Conservation (phyloP, 2,113 vertebrate species). For the Heterotis niloticus region DNA sequence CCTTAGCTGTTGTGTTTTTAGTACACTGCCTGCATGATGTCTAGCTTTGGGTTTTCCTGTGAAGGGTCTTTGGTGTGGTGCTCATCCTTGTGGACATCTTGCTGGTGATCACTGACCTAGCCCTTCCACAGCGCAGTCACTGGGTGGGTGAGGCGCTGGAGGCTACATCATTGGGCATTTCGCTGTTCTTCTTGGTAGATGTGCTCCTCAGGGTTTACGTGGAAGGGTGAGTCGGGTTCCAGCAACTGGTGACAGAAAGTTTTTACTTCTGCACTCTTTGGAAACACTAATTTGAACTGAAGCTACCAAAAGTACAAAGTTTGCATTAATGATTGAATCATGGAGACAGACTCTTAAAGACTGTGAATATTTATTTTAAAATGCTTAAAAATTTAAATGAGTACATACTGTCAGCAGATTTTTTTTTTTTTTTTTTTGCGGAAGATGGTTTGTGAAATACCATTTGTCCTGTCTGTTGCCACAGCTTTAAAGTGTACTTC, state of each 20-base stretch:
- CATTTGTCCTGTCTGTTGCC: slow-evolving; percentile 24
- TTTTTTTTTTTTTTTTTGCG: no score
- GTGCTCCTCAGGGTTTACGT: slow-evolving; percentile 79
- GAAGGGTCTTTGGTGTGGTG: slow-evolving; percentile 78
- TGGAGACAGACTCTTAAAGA: no score
- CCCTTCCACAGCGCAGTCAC: slow-evolving; percentile 38
- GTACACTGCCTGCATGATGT: no score
- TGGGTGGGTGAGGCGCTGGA: slow-evolving; percentile 52
- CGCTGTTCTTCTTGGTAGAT: slow-evolving; percentile 81
- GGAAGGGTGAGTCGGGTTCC: slow-evolving; percentile 74
- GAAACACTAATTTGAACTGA: no score
- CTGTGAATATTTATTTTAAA: no score
- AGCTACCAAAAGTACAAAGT: no score
- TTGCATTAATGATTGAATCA: no score
- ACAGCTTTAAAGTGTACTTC: slow-evolving; percentile 81
- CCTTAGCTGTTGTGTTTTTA: neutral
- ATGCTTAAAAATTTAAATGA: no score
- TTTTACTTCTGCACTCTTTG: neutral
- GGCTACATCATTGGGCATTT: slow-evolving; percentile 75
- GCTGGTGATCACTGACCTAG: slow-evolving; percentile 71
- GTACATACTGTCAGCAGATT: no score
- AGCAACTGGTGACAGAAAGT: neutral
- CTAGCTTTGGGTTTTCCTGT: slow-evolving; percentile 28
- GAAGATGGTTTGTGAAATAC: no score
- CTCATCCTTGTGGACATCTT: slow-evolving; percentile 81